Evolutionary conservation across 2,113 vertebrate genomes (phyloP), one percentile per base, ranked within the genome.

Genomic region (Campylorhamphus procurvoides): DNA sequence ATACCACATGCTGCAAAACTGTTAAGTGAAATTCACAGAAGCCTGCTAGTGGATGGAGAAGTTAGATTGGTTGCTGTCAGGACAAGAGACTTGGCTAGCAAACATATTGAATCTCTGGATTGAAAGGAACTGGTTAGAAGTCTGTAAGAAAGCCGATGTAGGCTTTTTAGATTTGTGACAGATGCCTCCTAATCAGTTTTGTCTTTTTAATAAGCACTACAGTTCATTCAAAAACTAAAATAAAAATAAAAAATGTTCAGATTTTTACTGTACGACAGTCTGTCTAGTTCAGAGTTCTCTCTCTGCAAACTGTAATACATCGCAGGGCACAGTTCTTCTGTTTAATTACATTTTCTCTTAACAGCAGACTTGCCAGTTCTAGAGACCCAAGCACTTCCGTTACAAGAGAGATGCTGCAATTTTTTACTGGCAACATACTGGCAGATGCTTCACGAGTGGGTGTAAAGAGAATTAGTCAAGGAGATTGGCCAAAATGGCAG

Each of bases 401-500:
- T 91, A 28, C 86, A 86, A 50, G 88, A 86, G 87, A 87, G 75
- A 31, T 56, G 53, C 50, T 74, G 23, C 71, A 78, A 75, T 95
- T 94, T 59, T 91, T 60, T 88, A 15, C 29, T 86, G 80, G 90
- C 84, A 90, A 6, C 9, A 3, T 53, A 66, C 63, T 23, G 46
- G 31, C 35, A 85, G 52, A 31, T 94, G 72, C 66, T 97, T 97
- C 39, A 39, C 63, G 53, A 91, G 59, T 89, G 84, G 39, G 16
- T 92, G 40, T 94, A 82, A 92, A 94, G 80, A 59, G 84, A 83
- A 72, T 88, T 84, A 84, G 87, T 94, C 37, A 74, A 91, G 68
- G 87, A 92, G 91, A 84, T 94, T 53, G 62, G 88, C 73, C 64
- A 84, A 86, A 90, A 29, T 64, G 59, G 44, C 44, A 58, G 37